Conservation (phyloP, 2,888 invertebrate species). For the Strigamia transsilvanica region DNA sequence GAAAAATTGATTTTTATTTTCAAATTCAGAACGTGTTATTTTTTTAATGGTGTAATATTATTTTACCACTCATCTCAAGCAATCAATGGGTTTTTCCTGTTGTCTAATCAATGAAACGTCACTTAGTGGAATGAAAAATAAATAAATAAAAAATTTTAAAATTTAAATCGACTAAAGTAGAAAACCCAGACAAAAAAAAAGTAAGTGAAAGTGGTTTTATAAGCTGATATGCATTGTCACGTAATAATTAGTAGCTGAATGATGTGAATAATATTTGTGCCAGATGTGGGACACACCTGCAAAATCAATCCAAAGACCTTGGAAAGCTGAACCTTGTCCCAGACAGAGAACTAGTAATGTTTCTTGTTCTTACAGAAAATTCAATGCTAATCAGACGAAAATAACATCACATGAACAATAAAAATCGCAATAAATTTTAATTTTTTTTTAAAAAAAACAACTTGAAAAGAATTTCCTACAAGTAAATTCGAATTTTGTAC, state of each 20-base stretch:
- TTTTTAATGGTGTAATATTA: no score
- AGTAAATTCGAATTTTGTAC: no score
- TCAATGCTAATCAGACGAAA: constrained; percentile 22
- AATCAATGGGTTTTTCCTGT: constrained; percentile 2
- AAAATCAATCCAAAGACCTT: background rate
- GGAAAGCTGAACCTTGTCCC: constrained; percentile 15
- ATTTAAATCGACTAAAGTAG: background rate
- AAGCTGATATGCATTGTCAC: background rate
- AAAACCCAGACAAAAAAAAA: background rate
- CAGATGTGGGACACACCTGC: constrained; percentile 38
- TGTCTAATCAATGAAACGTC: background rate
- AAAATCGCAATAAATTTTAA: background rate
- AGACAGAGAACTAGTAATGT: constrained; percentile 20
- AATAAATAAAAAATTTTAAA: no score
- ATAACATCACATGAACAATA: background rate
- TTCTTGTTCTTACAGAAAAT: constrained; percentile 1
- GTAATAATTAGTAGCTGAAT: constrained; percentile 9
- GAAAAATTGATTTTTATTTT: no score
- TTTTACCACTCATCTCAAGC: background rate
- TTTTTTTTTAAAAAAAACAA: background rate
- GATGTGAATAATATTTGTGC: constrained; percentile 10
- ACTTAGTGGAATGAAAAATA: no score
- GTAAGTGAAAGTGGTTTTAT: background rate
- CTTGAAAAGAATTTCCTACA: background rate
- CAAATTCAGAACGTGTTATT: no score